Evolutionary conservation across 2,113 vertebrate genomes (phyloP).

Genomic region (Diphyllodes magnificus): DNA sequence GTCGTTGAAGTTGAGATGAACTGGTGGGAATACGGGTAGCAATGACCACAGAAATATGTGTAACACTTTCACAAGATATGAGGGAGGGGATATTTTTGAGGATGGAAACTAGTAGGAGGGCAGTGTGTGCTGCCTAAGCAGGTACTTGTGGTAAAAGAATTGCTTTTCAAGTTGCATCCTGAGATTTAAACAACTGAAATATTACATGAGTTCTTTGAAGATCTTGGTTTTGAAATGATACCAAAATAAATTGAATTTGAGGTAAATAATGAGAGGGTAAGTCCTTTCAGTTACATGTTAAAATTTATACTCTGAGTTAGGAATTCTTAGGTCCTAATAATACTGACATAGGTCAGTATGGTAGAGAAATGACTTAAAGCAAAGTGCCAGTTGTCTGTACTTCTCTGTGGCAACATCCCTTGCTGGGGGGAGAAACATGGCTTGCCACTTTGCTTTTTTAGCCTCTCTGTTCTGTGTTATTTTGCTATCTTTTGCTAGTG

Average conservation of each 20-base stretch:
- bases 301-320: not conserved
- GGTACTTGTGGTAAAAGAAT: not conserved
- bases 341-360: not conserved
- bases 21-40: not conserved
- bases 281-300: not conserved
- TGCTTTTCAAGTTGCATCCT: not conserved
- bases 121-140: not conserved
- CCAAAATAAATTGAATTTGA: not conserved
- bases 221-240: not conserved
- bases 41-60: fast-evolving
- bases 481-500: not conserved
- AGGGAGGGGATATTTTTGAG: not conserved
- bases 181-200: not conserved
- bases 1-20: not conserved
- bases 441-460: not conserved
- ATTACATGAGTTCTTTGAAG: not conserved
- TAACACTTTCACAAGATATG: not conserved
- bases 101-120: not conserved
- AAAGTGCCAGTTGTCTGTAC: fast-evolving
- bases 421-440: fast-evolving
- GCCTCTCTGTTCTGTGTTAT: not conserved
- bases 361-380: not conserved
- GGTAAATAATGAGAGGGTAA: not conserved
- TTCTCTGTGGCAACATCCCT: not conserved
- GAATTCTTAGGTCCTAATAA: not conserved